Conservation (phyloP, 2,113 vertebrate genomes). For the Sinocyclocheilus maitianheensis region DNA sequence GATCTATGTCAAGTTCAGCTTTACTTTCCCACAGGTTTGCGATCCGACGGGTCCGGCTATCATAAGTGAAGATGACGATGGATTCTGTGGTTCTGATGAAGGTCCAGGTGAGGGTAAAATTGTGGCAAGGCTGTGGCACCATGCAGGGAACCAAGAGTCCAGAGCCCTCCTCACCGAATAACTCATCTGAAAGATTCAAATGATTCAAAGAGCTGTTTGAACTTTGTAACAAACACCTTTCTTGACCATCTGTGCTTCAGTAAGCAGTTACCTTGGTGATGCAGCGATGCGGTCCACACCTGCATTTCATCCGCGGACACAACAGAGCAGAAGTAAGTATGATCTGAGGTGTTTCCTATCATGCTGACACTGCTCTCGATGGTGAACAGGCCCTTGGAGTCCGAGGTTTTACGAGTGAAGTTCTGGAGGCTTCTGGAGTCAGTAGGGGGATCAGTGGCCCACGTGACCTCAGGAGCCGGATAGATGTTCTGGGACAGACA, state of each 20-base stretch:
- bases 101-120: constrained; percentile 76
- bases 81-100: constrained; percentile 62
- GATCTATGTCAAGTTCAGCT: constrained; percentile 67
- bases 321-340: constrained; percentile 74
- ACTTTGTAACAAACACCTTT: background rate
- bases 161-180: constrained; percentile 65
- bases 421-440: constrained; percentile 59
- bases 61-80: constrained; percentile 68
- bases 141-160: constrained; percentile 71
- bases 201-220: background rate
- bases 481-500: constrained; percentile 75
- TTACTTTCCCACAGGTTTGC: constrained; percentile 68
- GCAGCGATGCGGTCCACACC: constrained; percentile 73
- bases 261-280: constrained; percentile 70
- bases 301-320: constrained; percentile 70
- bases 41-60: constrained; percentile 64
- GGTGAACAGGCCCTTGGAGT: constrained; percentile 72
- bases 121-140: constrained; percentile 63
- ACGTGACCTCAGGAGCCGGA: constrained; percentile 68
- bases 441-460: constrained; percentile 56
- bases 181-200: constrained; percentile 59
- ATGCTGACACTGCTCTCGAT: constrained; percentile 70
- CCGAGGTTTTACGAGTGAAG: constrained; percentile 66
- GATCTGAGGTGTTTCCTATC: constrained; percentile 66
- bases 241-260: background rate